These are phyloP conservation scores for Onychorhynchus coronatus DNA, from an alignment of 2,113 vertebrate genomes.

Conservation along the genomic window DNA sequence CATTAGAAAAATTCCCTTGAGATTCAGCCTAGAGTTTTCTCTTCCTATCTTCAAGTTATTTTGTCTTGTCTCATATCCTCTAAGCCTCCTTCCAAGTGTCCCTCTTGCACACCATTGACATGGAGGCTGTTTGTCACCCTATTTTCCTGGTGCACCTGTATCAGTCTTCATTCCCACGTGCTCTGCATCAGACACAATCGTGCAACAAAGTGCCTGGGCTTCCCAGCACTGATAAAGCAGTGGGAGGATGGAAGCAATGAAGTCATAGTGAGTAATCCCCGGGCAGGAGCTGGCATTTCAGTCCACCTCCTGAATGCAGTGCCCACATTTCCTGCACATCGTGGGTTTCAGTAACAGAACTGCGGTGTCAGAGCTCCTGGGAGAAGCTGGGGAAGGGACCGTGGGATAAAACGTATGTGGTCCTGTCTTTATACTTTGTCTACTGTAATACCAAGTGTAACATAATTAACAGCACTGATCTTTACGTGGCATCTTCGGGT, in stretches of 20 bases:
- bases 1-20: not conserved
- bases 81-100: not conserved
- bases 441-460: not conserved
- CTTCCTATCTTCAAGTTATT: not conserved
- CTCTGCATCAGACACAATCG: not conserved
- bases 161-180: not conserved
- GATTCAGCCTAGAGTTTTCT: not conserved
- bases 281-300: conserved; percentile 50
- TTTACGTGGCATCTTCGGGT: not conserved
- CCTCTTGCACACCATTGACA: fast-evolving
- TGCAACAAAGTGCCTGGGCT: not conserved
- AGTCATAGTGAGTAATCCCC: conserved; percentile 54
- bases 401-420: not conserved
- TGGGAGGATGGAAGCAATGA: conserved; percentile 51
- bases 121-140: not conserved
- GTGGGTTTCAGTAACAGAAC: not conserved
- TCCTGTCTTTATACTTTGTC: not conserved
- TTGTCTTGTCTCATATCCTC: not conserved
- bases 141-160: not conserved
- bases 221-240: not conserved
- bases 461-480: not conserved
- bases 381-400: not conserved
- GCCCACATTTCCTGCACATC: conserved; percentile 26
- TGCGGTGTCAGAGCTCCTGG: conserved; percentile 5
- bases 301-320: not conserved